Base-by-base conservation (phyloP, 1,140 invertebrate species). In the Microplitis mediator region DNA sequence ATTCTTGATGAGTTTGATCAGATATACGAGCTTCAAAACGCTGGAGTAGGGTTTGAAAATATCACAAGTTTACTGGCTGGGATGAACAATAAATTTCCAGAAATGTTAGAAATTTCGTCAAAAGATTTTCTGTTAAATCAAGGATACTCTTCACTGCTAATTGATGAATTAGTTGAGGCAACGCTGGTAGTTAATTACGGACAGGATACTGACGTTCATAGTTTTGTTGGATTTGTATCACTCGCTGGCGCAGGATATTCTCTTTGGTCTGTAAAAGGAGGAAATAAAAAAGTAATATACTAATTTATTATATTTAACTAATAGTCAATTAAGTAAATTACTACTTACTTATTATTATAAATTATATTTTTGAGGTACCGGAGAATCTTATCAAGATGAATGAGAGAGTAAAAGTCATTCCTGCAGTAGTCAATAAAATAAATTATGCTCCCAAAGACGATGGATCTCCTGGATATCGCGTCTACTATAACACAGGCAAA, bases 241-340 rank as follows among this genome's bases (percentile, higher is more conserved):
- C 70, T 91, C 69, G 90, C 91, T 73, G 91, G 90, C 31, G 86
- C 88, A 3, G 85, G 84, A 62, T 78, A 79, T 39, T 82, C 85
- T 4, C 79, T 93, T 14, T 93, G 90, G 90, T 82, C 89, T 13
- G 87, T 93, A 11, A 84, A 89, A 77, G 89, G 89, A 63, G 92
- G 92, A 69, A 93, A 93, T 76, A 89, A 89, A 78, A 69, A 83
- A 76, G 85, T 93, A 73, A 65, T 50, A 9, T 31, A 35, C 79
- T 86, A 23, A 76, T 81, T 81, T 32, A 67, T 67, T 68, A 58
- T 66, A 65, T 71, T 56, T 45, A n/a, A 36, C 58, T 68, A 14
- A 5, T 69, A 71, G 13, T 65, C 63, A 67, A 16, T 54, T 23
- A 23, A 23, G 2, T 23, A 23, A 23, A 0, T 23, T 23, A 23